Base-by-base conservation (phyloP, 2,888 invertebrate species). In the Sepiola atlantica region DNA sequence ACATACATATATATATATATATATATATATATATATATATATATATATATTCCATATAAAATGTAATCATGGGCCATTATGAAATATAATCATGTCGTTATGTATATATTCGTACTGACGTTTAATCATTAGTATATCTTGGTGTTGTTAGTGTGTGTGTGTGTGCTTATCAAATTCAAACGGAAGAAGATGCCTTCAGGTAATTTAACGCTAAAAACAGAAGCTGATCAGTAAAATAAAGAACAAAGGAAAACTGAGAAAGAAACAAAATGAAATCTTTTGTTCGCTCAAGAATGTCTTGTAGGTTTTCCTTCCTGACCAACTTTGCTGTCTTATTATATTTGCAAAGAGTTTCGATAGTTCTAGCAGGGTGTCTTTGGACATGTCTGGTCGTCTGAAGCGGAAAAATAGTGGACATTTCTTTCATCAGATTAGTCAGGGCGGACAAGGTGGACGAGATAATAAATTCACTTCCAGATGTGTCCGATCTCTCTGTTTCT, bases 261-360 rank as follows among this genome's bases (percentile, higher is more conserved):
- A 16, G 12, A 16, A 77, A 18, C n/a, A 77, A 77, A 77, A 77
- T 77, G n/a, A 77, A 77, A 77, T 77, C 77, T n/a, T 77, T 77
- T 77, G n/a, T 77, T n/a, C 32, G 77, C 14, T 77, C 77, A 12
- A 77, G n/a, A 77, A 77, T 77, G 77, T 77, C 77, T 77, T 77
- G 77, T 77, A 77, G 77, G n/a, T 77, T 77, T 77, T 77, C 77
- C 77, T 77, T 77, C 77, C 77, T 77, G n/a, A 16, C 77, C 77
- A 77, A 77, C 77, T 77, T 77, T 2, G 77, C 77, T 77, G 32
- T 77, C 77, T 77, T 77, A 77, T 77, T 77, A 77, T 77, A 77
- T 77, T 77, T 77, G 77, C n/a, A n/a, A 77, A 77, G 77, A 77
- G 77, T n/a, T 77, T 77, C 77, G 32, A 77, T 77, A 77, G 77